These are phyloP conservation scores for Hemiscyllium ocellatum DNA, from an alignment of 2,113 vertebrate genomes.

Conservation along the genomic window DNA sequence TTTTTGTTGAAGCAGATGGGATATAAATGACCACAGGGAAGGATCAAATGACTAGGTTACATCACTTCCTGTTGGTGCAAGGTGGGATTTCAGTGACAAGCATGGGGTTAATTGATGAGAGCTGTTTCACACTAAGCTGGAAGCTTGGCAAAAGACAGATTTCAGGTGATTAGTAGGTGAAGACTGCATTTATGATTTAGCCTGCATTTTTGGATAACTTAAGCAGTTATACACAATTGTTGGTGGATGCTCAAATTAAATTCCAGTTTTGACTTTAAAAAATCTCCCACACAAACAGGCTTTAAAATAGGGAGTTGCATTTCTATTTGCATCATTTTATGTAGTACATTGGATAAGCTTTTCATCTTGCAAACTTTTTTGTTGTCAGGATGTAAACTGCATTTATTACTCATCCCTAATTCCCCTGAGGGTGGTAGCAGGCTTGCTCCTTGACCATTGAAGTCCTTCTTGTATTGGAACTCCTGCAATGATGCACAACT, in stretches of 20 bases:
- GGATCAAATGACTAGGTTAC: not conserved
- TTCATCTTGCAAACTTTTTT: not conserved
- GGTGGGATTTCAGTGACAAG: slow-evolving; percentile 8
- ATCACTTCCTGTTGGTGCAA: not conserved
- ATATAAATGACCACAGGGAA: not conserved
- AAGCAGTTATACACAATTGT: not conserved
- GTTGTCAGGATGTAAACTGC: not conserved
- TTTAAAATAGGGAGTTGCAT: not conserved
- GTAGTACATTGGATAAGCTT: not conserved
- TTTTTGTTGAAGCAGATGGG: not conserved
- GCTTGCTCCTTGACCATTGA: not conserved
- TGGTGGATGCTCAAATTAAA: not conserved
- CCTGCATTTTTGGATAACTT: not conserved
- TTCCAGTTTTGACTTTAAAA: not conserved
- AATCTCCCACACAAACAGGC: not conserved
- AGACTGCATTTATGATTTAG: not conserved
- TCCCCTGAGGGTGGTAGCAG: not conserved
- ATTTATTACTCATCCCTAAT: not conserved
- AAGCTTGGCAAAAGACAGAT: not conserved
- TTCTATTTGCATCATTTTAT: not conserved
- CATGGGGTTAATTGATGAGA: slow-evolving; percentile 25
- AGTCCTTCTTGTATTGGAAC: not conserved
- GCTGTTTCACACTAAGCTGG: not conserved
- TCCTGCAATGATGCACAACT: not conserved
- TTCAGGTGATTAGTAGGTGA: not conserved